Conservation (phyloP, 2,113 vertebrate species). For the Ptilonorhynchus violaceus region DNA sequence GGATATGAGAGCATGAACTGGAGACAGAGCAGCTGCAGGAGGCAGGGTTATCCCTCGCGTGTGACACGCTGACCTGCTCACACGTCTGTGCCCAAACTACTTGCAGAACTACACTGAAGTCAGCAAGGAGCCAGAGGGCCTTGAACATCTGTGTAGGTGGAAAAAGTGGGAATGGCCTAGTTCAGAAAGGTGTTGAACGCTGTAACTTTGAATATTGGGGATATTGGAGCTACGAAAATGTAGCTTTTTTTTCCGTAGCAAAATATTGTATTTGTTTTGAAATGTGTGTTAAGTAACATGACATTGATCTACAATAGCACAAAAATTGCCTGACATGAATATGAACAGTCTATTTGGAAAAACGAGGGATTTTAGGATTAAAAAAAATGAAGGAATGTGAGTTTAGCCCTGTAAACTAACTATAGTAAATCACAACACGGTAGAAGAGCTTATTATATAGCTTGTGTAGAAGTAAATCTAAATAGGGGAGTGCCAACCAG, state of each 20-base stretch:
- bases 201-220: constrained; percentile 47
- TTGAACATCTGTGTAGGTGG: not conserved
- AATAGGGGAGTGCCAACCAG: not conserved
- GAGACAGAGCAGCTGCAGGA: not conserved
- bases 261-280: constrained; percentile 57
- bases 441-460: not conserved
- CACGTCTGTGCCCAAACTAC: not conserved
- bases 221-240: constrained; percentile 49
- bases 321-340: constrained; percentile 1
- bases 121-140: not conserved
- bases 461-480: not conserved
- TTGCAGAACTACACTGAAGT: constrained; percentile 17
- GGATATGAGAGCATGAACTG: not conserved
- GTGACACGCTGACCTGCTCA: not conserved
- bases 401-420: constrained; percentile 13
- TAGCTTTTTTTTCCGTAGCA: constrained; percentile 51
- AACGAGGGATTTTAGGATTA: constrained; percentile 50
- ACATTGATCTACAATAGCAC: constrained; percentile 35
- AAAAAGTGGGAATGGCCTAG: not conserved
- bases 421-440: not conserved
- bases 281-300: constrained; percentile 30
- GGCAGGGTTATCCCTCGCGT: not conserved
- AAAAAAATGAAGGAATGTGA: constrained; percentile 47
- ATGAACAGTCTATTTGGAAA: constrained; percentile 2
- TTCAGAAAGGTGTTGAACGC: constrained; percentile 19